Conservation (phyloP, 1,140 invertebrate species). For the Microvelia longipes region DNA sequence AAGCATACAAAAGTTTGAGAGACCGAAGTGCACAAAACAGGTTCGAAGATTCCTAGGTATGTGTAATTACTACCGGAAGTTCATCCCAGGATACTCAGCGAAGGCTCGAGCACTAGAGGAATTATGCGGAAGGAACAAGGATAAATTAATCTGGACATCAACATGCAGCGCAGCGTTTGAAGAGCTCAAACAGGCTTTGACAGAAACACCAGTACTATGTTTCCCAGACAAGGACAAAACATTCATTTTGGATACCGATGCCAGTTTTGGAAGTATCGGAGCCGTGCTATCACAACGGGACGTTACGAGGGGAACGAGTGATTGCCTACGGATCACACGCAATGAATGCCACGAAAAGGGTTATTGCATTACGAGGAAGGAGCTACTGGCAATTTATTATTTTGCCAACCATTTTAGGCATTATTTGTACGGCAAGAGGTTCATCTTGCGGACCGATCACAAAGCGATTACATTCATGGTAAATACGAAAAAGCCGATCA, state of each 20-base stretch:
- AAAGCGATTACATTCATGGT: too few species aligned
- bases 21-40: not conserved
- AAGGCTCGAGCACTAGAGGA: not conserved
- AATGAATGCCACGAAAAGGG: too few species aligned
- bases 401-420: too few species aligned
- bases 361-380: too few species aligned
- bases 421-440: too few species aligned
- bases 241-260: constrained; percentile 27
- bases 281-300: not conserved
- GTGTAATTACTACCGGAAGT: not conserved
- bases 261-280: constrained; percentile 12
- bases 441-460: too few species aligned
- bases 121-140: not conserved
- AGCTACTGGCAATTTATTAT: too few species aligned
- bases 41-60: not conserved
- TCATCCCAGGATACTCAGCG: not conserved
- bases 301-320: too few species aligned
- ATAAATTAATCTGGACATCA: not conserved
- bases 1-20: not conserved
- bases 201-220: constrained; percentile 20
- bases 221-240: constrained; percentile 27
- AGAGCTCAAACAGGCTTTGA: not conserved
- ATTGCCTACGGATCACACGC: too few species aligned
- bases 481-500: too few species aligned
- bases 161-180: not conserved